Conservation (phyloP, 1,140 invertebrate species). For the Artemia franciscana region DNA sequence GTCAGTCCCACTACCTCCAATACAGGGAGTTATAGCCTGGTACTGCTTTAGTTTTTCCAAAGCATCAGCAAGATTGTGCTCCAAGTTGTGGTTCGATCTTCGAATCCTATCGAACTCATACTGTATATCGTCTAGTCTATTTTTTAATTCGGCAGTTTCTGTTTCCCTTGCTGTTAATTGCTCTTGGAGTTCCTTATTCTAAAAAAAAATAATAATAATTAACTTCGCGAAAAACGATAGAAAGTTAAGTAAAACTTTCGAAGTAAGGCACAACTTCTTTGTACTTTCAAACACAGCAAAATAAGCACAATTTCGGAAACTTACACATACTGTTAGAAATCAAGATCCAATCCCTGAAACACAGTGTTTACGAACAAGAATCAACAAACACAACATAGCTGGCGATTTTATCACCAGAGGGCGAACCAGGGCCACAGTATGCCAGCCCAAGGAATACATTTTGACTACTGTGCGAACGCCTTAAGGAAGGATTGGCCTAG, state of each 20-base stretch:
- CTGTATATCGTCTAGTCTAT: slow-evolving; percentile 84
- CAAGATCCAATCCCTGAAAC: no score
- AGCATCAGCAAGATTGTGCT: slow-evolving; percentile 64
- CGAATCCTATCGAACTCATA: slow-evolving; percentile 76
- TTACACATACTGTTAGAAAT: no score
- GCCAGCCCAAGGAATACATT: no score
- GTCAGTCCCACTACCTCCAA: background rate
- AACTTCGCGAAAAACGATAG: background rate
- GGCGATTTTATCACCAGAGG: no score
- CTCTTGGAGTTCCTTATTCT: slow-evolving; percentile 74
- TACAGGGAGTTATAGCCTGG: background rate
- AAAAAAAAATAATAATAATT: slow-evolving; percentile 9
- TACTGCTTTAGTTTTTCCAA: slow-evolving; percentile 53
- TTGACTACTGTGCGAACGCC: no score
- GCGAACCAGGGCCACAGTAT: no score
- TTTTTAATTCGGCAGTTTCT: slow-evolving; percentile 75
- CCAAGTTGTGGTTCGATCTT: slow-evolving; percentile 66
- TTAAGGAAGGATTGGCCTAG: no score
- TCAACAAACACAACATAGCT: no score
- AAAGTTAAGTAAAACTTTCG: slow-evolving; percentile 5
- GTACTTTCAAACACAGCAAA: background rate
- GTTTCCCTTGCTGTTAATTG: slow-evolving; percentile 73
- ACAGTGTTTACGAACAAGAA: no score
- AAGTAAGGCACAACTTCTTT: slow-evolving; percentile 5
- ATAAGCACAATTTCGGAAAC: no score